Conservation (phyloP, 1,140 invertebrate genomes). For the Musca vetustissima region DNA sequence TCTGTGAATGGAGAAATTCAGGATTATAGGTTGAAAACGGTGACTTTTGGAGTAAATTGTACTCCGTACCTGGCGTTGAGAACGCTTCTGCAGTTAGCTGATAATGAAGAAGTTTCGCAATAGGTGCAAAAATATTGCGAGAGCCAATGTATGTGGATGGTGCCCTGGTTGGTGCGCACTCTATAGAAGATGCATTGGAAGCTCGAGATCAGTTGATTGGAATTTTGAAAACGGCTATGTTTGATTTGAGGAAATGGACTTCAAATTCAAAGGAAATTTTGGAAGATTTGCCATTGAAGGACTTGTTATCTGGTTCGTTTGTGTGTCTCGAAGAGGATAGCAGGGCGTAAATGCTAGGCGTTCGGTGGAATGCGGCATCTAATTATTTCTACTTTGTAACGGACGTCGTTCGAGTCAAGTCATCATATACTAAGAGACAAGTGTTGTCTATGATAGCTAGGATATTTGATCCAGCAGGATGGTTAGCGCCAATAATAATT, state of each 20-base stretch:
- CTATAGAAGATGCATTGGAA: background rate
- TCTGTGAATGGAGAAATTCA: background rate
- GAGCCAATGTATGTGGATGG: conserved; percentile 8
- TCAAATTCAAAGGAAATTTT: conserved; percentile 8
- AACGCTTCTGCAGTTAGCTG: background rate
- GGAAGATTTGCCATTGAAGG: background rate
- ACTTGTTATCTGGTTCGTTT: background rate
- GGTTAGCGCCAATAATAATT: conserved; percentile 32
- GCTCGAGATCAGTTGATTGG: background rate
- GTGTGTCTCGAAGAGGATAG: background rate
- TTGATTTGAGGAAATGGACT: conserved; percentile 21
- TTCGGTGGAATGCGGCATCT: conserved; percentile 14
- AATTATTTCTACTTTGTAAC: conserved; percentile 29
- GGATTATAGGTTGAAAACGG: background rate
- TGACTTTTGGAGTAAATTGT: background rate
- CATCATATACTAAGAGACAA: conserved; percentile 5
- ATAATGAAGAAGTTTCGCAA: too few relatives aligned
- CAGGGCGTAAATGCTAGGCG: conserved; percentile 33
- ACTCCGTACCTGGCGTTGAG: background rate
- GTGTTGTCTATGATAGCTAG: background rate
- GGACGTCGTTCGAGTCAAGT: background rate
- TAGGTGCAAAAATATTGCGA: background rate
- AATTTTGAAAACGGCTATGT: background rate
- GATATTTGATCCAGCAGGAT: background rate
- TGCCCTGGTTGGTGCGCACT: conserved; percentile 7